A percentile compares a stretch with the other conserved stretches of the same genome.
Evolutionary conservation across 2,113 vertebrate genomes (phyloP).

Genomic region (Peromyscus californicus): DNA sequence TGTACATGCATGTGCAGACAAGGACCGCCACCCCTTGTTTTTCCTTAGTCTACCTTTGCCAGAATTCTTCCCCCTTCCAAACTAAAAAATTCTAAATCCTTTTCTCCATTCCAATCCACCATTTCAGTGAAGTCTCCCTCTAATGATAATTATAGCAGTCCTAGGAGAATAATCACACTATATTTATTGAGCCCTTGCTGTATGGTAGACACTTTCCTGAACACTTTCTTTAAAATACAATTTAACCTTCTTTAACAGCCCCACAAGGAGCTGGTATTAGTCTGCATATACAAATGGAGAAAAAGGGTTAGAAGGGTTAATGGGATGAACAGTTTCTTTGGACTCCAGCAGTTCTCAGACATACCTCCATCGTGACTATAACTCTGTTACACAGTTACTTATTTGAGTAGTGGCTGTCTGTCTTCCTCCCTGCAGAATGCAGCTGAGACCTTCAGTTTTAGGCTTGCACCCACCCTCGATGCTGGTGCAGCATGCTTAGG

Average conservation of each 20-base stretch:
- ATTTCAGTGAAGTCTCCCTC: background rate
- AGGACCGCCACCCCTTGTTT: background rate
- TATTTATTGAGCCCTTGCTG: background rate
- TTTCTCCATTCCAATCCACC: background rate
- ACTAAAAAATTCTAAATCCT: background rate
- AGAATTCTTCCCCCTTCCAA: background rate
- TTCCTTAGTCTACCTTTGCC: background rate
- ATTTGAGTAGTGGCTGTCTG: background rate
- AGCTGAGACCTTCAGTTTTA: background rate
- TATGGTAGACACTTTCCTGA: background rate
- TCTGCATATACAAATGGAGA: background rate
- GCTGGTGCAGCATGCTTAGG: background rate
- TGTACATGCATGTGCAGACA: background rate
- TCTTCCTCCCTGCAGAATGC: background rate
- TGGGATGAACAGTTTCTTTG: background rate
- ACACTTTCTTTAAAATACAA: background rate
- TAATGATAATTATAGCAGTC: constrained; percentile 25
- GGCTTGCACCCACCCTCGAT: background rate
- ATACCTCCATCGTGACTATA: background rate
- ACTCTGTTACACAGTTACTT: background rate
- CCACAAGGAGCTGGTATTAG: background rate
- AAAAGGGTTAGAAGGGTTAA: background rate
- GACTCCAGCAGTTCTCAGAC: background rate
- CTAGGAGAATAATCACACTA: background rate
- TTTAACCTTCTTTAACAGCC: constrained; percentile 26